phyloP scores from a whole-genome alignment of 2,797 vertebrate genomes.

The Typhlichthys subterraneus region DNA sequence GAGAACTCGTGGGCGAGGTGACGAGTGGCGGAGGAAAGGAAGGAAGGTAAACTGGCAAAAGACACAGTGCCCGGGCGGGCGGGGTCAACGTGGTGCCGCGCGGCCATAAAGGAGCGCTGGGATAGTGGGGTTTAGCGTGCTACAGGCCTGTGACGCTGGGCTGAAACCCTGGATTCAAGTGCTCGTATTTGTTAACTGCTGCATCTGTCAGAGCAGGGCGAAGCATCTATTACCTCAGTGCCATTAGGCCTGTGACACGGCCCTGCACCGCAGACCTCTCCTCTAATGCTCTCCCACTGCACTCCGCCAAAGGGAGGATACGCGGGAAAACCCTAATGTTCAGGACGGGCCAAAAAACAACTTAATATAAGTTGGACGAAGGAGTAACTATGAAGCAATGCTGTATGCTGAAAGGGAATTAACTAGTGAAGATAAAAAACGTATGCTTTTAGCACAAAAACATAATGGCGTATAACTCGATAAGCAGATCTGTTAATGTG shows the following conservation, averaged over 20 bases:
- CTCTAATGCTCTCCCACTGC: constrained; percentile 9
- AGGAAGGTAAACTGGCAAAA: constrained; percentile 67
- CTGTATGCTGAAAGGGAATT: constrained; percentile 19
- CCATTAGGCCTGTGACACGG: constrained; percentile 63
- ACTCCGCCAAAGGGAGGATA: too few relatives aligned
- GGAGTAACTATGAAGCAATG: constrained; percentile 22
- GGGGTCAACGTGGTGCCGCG: constrained; percentile 60
- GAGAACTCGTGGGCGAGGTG: neutral
- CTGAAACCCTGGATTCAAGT: constrained; percentile 59
- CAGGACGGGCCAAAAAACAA: neutral
- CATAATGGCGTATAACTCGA: constrained; percentile 65
- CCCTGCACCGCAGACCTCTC: constrained; percentile 48
- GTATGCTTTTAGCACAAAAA: constrained; percentile 35
- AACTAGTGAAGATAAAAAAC: constrained; percentile 22
- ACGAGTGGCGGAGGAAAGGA: constrained; percentile 43
- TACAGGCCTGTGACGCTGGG: constrained; percentile 51
- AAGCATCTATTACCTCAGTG: constrained; percentile 64
- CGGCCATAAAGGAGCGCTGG: constrained; percentile 64
- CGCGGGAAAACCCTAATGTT: constrained; percentile 6
- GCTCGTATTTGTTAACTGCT: constrained; percentile 55
- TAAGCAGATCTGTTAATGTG: constrained; percentile 68
- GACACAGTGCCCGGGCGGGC: constrained; percentile 59
- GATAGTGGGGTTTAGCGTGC: constrained; percentile 58
- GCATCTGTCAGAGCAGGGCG: constrained; percentile 64
- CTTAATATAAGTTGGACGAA: constrained; percentile 5